A percentile compares a stretch with the other conserved stretches of the same genome.
Evolutionary conservation across 2,888 invertebrate species (phyloP).

Genomic region (Notodonta ziczac): DNA sequence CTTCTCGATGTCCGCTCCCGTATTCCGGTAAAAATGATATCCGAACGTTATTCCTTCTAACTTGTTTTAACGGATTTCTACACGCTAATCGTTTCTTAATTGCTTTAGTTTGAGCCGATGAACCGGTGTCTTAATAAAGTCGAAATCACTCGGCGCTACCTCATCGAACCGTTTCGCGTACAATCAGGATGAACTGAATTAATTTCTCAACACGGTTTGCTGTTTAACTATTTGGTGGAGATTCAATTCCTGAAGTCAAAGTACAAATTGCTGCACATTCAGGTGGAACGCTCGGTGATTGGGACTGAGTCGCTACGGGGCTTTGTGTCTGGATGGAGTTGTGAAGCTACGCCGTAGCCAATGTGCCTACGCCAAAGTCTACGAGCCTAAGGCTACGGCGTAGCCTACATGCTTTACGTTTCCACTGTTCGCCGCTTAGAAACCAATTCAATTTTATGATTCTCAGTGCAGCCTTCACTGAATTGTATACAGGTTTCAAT

Average conservation of each 20-base stretch:
- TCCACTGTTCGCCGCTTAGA: slow-evolving; percentile 56
- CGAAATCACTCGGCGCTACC: slow-evolving; percentile 25
- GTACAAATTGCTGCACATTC: slow-evolving; percentile 54
- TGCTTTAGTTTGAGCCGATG: slow-evolving; percentile 31
- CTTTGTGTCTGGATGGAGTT: slow-evolving; percentile 53
- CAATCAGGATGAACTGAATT: slow-evolving; percentile 48
- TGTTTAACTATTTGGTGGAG: slow-evolving; percentile 48
- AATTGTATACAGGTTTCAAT: no score
- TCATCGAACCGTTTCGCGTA: slow-evolving; percentile 37
- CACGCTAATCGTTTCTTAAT: slow-evolving; percentile 34
- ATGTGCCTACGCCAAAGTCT: background rate
- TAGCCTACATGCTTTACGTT: slow-evolving; percentile 29
- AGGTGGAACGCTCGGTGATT: slow-evolving; percentile 47
- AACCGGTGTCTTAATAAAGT: slow-evolving; percentile 29
- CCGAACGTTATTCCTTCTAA: slow-evolving; percentile 37
- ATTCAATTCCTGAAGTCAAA: slow-evolving; percentile 58
- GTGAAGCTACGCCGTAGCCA: slow-evolving; percentile 31
- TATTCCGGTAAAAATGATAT: slow-evolving; percentile 60
- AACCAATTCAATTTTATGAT: slow-evolving; percentile 17
- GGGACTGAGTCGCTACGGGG: slow-evolving; percentile 35
- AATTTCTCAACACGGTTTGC: slow-evolving; percentile 48
- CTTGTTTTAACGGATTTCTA: slow-evolving; percentile 33
- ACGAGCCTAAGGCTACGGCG: slow-evolving; percentile 19
- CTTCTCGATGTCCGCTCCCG: slow-evolving; percentile 70
- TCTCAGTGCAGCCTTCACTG: no score